phyloP scores from a whole-genome alignment of 2,113 vertebrate species.

The Charadrius vociferus region DNA sequence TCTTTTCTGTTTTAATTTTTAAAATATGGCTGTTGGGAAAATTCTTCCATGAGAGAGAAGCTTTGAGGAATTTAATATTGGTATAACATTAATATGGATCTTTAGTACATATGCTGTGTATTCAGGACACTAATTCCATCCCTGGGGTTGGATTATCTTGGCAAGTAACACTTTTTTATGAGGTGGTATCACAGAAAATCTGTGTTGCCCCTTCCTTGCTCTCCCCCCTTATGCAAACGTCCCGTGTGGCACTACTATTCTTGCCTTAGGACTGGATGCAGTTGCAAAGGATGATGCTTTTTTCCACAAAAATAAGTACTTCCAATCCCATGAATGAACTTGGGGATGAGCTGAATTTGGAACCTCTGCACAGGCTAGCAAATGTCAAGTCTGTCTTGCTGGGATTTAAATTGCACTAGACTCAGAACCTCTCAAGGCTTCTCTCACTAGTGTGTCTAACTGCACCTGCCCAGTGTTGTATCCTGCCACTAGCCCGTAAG shows the following conservation, averaged over 20 bases:
- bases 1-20: background rate
- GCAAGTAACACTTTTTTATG: background rate
- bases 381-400: background rate
- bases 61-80: background rate
- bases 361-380: background rate
- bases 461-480: background rate
- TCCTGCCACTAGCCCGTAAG: background rate
- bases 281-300: background rate
- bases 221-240: background rate
- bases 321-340: rapidly evolving
- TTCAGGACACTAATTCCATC: background rate
- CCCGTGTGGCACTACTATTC: background rate
- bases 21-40: background rate
- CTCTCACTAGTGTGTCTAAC: background rate
- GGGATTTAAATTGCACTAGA: background rate
- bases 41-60: background rate
- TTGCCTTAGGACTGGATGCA: background rate
- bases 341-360: background rate
- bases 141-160: background rate
- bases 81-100: background rate
- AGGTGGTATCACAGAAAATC: background rate
- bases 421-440: background rate
- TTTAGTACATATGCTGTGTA: rapidly evolving
- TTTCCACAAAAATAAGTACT: background rate
- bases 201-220: background rate